A percentile compares a stretch with the other conserved stretches of the same genome.
phyloP scores from a whole-genome alignment of 1,140 invertebrate genomes.

The Popillia japonica region DNA sequence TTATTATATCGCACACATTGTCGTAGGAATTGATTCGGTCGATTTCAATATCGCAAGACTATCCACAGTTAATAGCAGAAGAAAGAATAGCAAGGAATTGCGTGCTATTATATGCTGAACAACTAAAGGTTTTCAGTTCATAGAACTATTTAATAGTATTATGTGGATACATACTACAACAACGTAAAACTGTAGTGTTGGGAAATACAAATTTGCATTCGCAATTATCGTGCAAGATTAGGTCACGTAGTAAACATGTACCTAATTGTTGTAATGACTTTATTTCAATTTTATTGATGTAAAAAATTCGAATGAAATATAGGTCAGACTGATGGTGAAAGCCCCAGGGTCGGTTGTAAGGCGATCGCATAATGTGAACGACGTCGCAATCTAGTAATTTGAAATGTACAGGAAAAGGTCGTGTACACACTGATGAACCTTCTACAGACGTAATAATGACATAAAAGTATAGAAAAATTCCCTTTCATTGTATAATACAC shows the following conservation, averaged over 20 bases:
- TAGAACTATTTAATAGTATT: background rate
- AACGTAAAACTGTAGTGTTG: conserved; percentile 11
- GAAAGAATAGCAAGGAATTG: background rate
- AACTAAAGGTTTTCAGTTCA: conserved; percentile 8
- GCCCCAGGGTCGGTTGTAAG: conserved; percentile 30
- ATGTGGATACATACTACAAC: background rate
- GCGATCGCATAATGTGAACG: background rate
- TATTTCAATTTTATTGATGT: conserved; percentile 32
- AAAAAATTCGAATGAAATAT: conserved; percentile 32
- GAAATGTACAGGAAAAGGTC: background rate
- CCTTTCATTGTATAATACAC: no score
- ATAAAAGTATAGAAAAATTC: no score
- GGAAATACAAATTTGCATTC: conserved; percentile 26
- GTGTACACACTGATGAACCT: no score
- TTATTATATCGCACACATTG: conserved; percentile 5
- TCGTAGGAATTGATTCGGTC: background rate
- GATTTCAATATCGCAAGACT: background rate
- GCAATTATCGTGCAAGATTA: conserved; percentile 30
- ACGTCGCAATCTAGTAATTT: background rate
- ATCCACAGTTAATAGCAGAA: background rate
- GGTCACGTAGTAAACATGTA: conserved; percentile 32
- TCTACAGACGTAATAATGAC: no score
- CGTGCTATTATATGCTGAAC: background rate
- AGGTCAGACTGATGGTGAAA: conserved; percentile 28
- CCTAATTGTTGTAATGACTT: conserved; percentile 32